Evolutionary conservation across 35 echinoderm and acorn worm genomes (phyloP), one percentile per base, ranked within the genome.

Genomic region (Heliocidaris erythrogramma): DNA sequence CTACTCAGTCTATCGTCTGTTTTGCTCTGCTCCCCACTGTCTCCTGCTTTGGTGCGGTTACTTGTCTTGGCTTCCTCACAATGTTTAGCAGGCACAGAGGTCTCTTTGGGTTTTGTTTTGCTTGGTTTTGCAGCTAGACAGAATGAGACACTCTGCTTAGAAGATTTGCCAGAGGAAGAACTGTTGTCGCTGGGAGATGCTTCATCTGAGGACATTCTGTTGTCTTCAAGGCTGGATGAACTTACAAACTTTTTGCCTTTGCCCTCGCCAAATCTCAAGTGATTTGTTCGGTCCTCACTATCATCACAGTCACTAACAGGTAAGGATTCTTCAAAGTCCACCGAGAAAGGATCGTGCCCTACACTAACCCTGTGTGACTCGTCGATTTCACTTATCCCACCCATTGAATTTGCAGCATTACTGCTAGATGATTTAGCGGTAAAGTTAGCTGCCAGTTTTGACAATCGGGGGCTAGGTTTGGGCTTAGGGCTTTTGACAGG

Each of bases 321-420:
- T 13, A 92, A 59, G 48, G 91, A 92, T 48, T 92, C 91, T 59
- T 92, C 91, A 92, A 92, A 92, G 49, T 92, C 91, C 47, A 92
- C 49, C 21, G 91, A 92, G 49, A 92, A 92, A 59, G 91, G 91
- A 92, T 92, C 91, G 30, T 59, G 91, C 10, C 91, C 91, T 13
- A 59, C 48, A 59, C 91, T 92, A 47, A 92, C 91, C 49, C 91
- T 92, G 13, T 92, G 47, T 11, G 31, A 32, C 13, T 52, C 49
- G 30, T 92, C 91, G 16, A 30, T 59, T 30, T 48, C 91, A 13
- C 48, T 92, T 49, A 30, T 30, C n/a, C 16, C 48, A 48, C 48
- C 49, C 91, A 30, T 92, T 48, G 31, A 27, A 59, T 50, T 92
- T n/a, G 91, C 31, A 13, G 16, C 8, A 59, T 50, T 92, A 30